A percentile compares a stretch with the other conserved stretches of the same genome.
These are phyloP conservation scores for Hormaphis cornu DNA, from an alignment of 1,140 invertebrate species.

Conservation along the genomic window DNA sequence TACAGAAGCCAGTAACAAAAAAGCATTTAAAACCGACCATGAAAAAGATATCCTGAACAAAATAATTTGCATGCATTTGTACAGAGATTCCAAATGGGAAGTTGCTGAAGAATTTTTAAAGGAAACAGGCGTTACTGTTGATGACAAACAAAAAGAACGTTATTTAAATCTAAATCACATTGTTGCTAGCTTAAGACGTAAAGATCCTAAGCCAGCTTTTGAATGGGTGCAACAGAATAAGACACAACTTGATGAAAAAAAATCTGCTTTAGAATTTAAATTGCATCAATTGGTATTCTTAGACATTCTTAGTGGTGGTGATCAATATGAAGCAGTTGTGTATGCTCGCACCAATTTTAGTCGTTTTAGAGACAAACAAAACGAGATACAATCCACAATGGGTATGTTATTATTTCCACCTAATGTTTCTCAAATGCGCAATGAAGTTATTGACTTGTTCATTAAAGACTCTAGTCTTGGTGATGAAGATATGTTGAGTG, in stretches of 20 bases:
- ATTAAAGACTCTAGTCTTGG: conserved; percentile 75
- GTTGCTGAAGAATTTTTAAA: conserved; percentile 40
- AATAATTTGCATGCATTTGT: conserved; percentile 27
- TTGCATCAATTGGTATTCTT: conserved; percentile 67
- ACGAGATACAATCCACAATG: conserved; percentile 78
- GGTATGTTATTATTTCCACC: conserved; percentile 74
- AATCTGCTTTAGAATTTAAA: conserved; percentile 77
- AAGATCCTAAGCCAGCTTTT: conserved; percentile 69
- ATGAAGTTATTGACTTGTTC: conserved; percentile 79
- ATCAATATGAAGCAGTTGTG: conserved; percentile 66
- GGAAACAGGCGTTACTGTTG: conserved; percentile 64
- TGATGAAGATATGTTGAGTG: conserved; percentile 38
- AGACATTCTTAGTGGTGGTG: conserved; percentile 59
- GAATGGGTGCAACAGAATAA: conserved; percentile 62
- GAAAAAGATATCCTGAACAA: conserved; percentile 26
- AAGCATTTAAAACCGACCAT: conserved; percentile 64
- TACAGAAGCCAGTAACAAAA: conserved; percentile 60
- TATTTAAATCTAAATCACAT: conserved; percentile 80
- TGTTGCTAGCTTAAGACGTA: conserved; percentile 65
- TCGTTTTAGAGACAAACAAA: conserved; percentile 66
- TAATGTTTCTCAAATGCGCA: conserved; percentile 54
- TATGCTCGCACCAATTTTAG: conserved; percentile 80
- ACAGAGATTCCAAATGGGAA: conserved; percentile 23
- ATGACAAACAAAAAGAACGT: conserved; percentile 64
- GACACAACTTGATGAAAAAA: conserved; percentile 54